A percentile compares a stretch with the other conserved stretches of the same genome.
Conservation (phyloP, 2,888 invertebrate genomes). For the Lydus trimaculatus region DNA sequence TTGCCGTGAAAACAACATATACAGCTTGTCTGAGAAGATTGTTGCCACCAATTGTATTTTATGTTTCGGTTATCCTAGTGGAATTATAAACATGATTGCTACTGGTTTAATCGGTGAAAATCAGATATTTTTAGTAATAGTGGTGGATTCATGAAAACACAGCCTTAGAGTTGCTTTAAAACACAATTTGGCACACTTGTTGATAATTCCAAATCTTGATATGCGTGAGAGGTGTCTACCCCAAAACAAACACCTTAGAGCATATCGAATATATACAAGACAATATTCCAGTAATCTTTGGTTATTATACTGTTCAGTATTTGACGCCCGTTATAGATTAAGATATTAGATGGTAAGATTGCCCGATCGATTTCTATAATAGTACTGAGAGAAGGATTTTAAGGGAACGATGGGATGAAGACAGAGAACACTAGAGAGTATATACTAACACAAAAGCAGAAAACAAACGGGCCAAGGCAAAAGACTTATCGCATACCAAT, state of each 20-base stretch:
- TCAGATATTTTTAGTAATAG: no score
- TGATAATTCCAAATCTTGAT: no score
- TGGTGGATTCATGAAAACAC: no score
- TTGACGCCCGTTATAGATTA: slow-evolving; percentile 34
- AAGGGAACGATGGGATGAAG: slow-evolving; percentile 11
- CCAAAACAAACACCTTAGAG: slow-evolving; percentile 2
- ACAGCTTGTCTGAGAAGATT: no score
- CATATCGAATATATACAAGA: neutral
- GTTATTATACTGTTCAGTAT: slow-evolving; percentile 27
- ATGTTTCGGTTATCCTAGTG: no score
- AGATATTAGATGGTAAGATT: slow-evolving; percentile 38
- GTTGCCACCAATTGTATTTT: no score
- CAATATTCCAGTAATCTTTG: slow-evolving; percentile 27
- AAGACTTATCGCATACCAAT: slow-evolving; percentile 34
- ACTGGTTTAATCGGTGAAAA: no score
- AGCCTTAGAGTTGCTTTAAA: no score
- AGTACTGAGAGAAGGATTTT: slow-evolving; percentile 29
- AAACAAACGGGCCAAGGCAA: slow-evolving; percentile 22
- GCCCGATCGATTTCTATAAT: slow-evolving; percentile 42
- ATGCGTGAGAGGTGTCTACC: no score
- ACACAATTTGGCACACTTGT: no score
- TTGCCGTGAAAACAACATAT: no score
- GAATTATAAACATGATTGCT: no score
- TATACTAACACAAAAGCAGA: slow-evolving; percentile 17
- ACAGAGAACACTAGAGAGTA: neutral